These are phyloP conservation scores for Columbina picui DNA, from an alignment of 2,113 vertebrate species.

Conservation along the genomic window DNA sequence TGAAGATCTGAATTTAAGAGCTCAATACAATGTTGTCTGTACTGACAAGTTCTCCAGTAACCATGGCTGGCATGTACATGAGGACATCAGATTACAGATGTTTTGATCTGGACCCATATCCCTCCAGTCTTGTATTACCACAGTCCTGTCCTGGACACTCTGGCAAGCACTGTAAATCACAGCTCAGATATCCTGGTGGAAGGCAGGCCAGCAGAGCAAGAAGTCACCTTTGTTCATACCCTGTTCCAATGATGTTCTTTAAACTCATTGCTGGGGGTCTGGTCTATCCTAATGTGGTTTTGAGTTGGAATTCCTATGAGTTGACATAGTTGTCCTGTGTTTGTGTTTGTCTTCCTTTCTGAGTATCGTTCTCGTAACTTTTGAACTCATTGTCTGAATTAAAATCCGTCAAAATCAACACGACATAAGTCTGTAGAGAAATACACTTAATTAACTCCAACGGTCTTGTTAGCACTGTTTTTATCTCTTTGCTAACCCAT, in stretches of 20 bases:
- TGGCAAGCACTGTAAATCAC: not conserved
- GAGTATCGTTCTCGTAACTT: not conserved
- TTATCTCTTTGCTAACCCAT: not conserved
- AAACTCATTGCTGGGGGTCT: not conserved
- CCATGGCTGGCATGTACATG: not conserved
- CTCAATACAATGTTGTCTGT: not conserved
- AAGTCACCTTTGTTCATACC: accelerated
- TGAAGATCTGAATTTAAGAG: not conserved
- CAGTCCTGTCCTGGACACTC: not conserved
- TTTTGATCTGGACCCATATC: not conserved
- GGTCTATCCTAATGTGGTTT: not conserved
- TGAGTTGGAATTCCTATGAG: not conserved
- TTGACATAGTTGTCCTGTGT: no score
- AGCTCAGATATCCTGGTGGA: not conserved
- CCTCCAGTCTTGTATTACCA: not conserved
- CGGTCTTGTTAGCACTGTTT: not conserved
- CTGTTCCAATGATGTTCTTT: not conserved
- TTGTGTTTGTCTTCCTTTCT: not conserved
- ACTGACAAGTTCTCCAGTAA: not conserved
- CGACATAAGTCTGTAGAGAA: not conserved
- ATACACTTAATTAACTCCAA: not conserved
- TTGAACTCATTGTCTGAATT: not conserved
- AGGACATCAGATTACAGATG: not conserved
- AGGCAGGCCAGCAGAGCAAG: not conserved
- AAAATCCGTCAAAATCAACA: not conserved